Evolutionary conservation across 2,113 vertebrate genomes (phyloP).

Genomic region (Scophthalmus maximus): DNA sequence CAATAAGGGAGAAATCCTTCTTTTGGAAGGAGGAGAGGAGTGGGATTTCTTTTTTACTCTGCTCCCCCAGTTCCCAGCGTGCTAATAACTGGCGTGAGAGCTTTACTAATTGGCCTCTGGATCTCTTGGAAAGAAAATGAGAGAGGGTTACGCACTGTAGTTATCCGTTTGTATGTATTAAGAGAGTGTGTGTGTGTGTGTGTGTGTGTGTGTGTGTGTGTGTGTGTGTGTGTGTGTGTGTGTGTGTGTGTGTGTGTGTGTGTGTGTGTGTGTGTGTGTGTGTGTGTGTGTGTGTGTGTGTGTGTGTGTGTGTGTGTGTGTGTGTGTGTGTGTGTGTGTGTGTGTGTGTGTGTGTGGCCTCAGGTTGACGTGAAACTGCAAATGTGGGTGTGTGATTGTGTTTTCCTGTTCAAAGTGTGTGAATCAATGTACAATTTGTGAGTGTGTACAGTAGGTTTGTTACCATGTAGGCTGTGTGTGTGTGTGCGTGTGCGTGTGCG

Average conservation of each 20-base stretch:
- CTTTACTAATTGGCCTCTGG: slow-evolving; percentile 70
- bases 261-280: not conserved
- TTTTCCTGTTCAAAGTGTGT: no score
- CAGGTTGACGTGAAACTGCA: no score
- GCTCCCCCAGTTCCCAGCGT: slow-evolving; percentile 64
- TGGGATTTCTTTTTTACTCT: slow-evolving; percentile 69
- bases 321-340: no score
- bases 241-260: not conserved
- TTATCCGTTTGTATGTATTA: not conserved
- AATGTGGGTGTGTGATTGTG: no score
- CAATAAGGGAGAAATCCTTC: slow-evolving; percentile 70
- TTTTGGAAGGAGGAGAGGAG: slow-evolving; percentile 56
- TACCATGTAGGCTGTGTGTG: no score
- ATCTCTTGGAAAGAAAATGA: slow-evolving; percentile 21
- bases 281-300: not conserved
- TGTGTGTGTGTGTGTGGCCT: no score
- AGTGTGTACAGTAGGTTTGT: no score
- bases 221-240: not conserved
- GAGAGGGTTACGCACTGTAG: not conserved
- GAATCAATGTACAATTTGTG: no score
- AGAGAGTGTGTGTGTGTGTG: not conserved
- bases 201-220: not conserved
- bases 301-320: not conserved
- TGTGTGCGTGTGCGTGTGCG: not conserved
- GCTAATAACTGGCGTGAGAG: slow-evolving; percentile 59